Evolutionary conservation across 1,140 invertebrate genomes (phyloP).

Genomic region (Micrasema minimum): DNA sequence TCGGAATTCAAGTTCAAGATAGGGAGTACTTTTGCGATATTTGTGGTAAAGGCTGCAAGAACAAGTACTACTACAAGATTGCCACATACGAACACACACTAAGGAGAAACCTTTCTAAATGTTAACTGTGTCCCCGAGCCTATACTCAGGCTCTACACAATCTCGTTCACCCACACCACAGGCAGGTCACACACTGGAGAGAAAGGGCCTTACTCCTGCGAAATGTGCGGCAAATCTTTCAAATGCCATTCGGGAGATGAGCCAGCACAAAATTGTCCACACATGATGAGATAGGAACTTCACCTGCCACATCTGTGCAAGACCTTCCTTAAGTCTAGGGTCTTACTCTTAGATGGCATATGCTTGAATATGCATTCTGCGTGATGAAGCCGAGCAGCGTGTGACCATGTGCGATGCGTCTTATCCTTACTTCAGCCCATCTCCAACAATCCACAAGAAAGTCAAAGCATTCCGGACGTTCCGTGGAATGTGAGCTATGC

Average conservation of each 20-base stretch:
- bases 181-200: conserved; percentile 80
- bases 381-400: conserved; percentile 57
- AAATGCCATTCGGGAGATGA: conserved; percentile 4
- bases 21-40: conserved; percentile 39
- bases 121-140: conserved; percentile 9
- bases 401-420: conserved; percentile 66
- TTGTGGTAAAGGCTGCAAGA: conserved; percentile 37
- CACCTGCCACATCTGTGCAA: conserved; percentile 57
- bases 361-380: conserved; percentile 45
- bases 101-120: conserved; percentile 45
- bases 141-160: conserved; percentile 54
- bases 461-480: conserved; percentile 62
- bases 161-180: neutral
- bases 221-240: conserved; percentile 74
- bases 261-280: conserved; percentile 55
- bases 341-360: conserved; percentile 59
- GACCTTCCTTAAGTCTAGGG: conserved; percentile 60
- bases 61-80: conserved; percentile 15
- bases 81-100: conserved; percentile 45
- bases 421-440: conserved; percentile 71
- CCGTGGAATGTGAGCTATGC: conserved; percentile 60
- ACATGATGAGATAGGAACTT: conserved; percentile 60
- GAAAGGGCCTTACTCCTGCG: conserved; percentile 77
- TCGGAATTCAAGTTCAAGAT: neutral
- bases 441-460: conserved; percentile 62